These are phyloP conservation scores for Diacarnus erythraeanus DNA, from an alignment of 37 sponge, comb jelly and placozoan genomes.

Conservation along the genomic window DNA sequence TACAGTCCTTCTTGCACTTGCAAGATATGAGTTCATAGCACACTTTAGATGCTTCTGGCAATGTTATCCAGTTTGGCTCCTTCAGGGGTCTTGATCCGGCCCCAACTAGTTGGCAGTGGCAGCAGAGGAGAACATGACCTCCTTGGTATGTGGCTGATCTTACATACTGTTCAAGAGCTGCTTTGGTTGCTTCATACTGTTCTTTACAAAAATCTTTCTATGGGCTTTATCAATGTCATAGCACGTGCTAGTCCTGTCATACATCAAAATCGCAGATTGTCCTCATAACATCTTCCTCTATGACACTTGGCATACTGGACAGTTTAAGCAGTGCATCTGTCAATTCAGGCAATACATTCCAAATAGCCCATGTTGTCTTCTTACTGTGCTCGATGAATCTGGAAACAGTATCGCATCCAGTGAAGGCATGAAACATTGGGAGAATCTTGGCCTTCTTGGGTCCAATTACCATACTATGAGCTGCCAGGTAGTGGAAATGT, in stretches of 20 bases:
- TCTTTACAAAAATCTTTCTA: background rate
- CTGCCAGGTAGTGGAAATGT: background rate
- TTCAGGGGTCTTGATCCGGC: background rate
- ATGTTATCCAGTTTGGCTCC: background rate
- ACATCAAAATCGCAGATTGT: constrained; percentile 1
- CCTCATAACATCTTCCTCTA: background rate
- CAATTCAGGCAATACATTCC: background rate
- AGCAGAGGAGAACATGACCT: background rate
- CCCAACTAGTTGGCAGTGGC: background rate
- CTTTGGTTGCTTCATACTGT: background rate
- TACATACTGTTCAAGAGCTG: background rate
- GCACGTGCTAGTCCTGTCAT: constrained; percentile 9
- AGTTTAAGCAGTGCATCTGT: constrained; percentile 13
- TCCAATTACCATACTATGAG: too few species aligned
- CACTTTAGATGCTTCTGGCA: background rate
- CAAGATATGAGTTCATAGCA: constrained; percentile 1
- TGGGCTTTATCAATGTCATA: background rate
- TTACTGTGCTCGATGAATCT: constrained; percentile 9
- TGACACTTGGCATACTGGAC: background rate
- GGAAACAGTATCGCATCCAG: constrained; percentile 40
- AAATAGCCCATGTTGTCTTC: constrained; percentile 1
- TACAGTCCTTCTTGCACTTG: background rate
- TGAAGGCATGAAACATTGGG: constrained; percentile 12
- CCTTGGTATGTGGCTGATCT: background rate
- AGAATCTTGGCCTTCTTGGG: too few species aligned